phyloP scores from a whole-genome alignment of 2,888 invertebrate species.

The Carcina quercana region DNA sequence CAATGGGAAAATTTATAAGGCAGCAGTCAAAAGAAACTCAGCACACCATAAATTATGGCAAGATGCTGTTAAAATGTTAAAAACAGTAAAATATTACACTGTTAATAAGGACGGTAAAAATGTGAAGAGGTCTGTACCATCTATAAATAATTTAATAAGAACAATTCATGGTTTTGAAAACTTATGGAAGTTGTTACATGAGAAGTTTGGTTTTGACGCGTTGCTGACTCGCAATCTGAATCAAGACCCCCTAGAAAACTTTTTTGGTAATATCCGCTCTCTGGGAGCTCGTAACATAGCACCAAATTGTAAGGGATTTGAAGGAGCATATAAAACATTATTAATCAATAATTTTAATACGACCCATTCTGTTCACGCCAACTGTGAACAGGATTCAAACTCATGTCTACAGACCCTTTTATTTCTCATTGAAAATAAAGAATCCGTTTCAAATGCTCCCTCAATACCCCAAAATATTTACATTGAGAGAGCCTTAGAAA shows the following conservation, averaged over 20 bases:
- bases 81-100: conserved; percentile 11
- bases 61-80: conserved; percentile 10
- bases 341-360: conserved; percentile 13
- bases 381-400: conserved; percentile 10
- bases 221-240: conserved; percentile 3
- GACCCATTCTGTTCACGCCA: conserved; percentile 9
- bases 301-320: conserved; percentile 9
- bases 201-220: neutral
- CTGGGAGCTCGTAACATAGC: conserved; percentile 6
- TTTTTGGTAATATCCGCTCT: conserved; percentile 2
- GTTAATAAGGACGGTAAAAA: conserved; percentile 9
- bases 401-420: conserved; percentile 5
- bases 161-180: conserved; percentile 18
- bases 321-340: conserved; percentile 12
- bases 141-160: conserved; percentile 22
- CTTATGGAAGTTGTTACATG: neutral
- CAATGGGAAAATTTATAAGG: conserved; percentile 17
- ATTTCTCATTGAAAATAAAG: conserved; percentile 1
- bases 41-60: conserved; percentile 14
- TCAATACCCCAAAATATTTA: neutral
- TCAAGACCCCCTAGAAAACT: conserved; percentile 1
- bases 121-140: conserved; percentile 19
- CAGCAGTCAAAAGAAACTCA: conserved; percentile 7
- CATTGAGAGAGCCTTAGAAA: neutral
- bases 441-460: neutral